phyloP scores from a whole-genome alignment of 2,888 invertebrate species.

The Micoletzkya japonica region DNA sequence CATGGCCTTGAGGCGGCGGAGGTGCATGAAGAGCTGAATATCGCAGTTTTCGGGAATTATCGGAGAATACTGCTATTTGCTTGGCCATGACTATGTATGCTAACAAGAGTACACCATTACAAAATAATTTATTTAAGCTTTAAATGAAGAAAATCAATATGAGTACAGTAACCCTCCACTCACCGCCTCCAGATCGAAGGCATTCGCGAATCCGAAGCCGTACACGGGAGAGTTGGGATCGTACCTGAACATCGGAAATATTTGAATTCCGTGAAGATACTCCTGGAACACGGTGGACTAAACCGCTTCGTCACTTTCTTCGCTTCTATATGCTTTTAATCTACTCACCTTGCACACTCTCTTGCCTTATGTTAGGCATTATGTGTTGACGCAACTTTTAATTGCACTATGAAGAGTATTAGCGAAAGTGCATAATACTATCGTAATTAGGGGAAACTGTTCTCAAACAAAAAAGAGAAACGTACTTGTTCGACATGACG shows the following conservation, averaged over 20 bases:
- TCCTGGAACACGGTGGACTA: background rate
- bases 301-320: too few relatives aligned
- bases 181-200: slow-evolving; percentile 23
- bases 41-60: background rate
- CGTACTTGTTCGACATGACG: slow-evolving; percentile 23
- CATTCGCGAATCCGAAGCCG: slow-evolving; percentile 25
- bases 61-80: too few relatives aligned
- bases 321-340: too few relatives aligned
- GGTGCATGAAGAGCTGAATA: slow-evolving; percentile 16
- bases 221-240: slow-evolving; percentile 23
- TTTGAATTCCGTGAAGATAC: background rate
- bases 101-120: too few relatives aligned
- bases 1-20: slow-evolving; percentile 22
- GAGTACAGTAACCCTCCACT: too few relatives aligned
- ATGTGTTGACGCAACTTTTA: too few relatives aligned
- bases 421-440: background rate
- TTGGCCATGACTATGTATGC: too few relatives aligned
- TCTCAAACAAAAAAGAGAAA: background rate
- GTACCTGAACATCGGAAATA: background rate
- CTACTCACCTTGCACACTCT: too few relatives aligned
- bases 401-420: too few relatives aligned
- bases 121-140: too few relatives aligned
- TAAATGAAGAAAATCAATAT: too few relatives aligned
- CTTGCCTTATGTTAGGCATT: too few relatives aligned
- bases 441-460: background rate